Conservation (phyloP, 2,113 vertebrate genomes). For the Ciconia maguari region DNA sequence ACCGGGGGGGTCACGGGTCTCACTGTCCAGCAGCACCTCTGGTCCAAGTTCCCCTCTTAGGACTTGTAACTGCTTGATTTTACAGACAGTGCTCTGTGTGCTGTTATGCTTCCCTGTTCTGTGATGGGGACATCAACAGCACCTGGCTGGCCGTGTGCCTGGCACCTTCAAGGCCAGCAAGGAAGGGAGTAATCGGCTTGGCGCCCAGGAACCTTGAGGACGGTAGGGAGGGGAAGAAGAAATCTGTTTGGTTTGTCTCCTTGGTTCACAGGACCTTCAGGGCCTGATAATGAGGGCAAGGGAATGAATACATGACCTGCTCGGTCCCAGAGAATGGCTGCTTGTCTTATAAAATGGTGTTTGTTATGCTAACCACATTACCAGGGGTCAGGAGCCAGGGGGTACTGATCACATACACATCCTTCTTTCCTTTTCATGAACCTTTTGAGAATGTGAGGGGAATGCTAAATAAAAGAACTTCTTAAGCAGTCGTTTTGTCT, state of each 20-base stretch:
- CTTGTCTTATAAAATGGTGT: neutral
- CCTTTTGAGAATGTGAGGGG: neutral
- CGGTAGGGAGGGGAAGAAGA: neutral
- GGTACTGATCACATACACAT: fast-evolving
- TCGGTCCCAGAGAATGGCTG: neutral
- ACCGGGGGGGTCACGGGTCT: neutral
- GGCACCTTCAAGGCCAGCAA: neutral
- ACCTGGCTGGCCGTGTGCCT: neutral
- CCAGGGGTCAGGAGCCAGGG: neutral
- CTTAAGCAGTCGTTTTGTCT: neutral
- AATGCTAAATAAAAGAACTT: neutral
- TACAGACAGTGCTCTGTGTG: too few species aligned
- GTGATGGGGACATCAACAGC: neutral
- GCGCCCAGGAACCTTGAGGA: neutral
- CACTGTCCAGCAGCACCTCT: neutral
- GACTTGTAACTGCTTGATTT: neutral
- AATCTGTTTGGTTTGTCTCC: neutral
- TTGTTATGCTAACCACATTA: neutral
- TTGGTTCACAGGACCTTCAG: neutral
- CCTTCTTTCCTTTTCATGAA: neutral
- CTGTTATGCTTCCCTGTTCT: neutral
- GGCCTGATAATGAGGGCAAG: neutral
- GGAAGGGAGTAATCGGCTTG: neutral
- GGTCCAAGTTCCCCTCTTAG: neutral
- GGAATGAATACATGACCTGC: neutral